phyloP scores from a whole-genome alignment of 2,888 invertebrate genomes.

The Cremastobaeus sp. region DNA sequence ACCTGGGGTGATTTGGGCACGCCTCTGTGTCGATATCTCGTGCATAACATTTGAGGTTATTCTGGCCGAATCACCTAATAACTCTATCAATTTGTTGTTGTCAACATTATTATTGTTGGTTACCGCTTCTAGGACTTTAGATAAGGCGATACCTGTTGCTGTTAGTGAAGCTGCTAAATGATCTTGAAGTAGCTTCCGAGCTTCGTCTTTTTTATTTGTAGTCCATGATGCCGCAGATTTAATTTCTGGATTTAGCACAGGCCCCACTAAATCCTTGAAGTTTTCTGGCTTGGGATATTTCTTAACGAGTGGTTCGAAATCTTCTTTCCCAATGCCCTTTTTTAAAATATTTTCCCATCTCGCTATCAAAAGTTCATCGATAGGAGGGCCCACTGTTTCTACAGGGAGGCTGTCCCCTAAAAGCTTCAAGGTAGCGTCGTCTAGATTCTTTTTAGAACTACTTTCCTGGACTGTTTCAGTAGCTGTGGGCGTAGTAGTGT shows the following conservation, averaged over 20 bases:
- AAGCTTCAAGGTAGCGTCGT: conserved; percentile 1
- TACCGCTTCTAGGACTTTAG: neutral
- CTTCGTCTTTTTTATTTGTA: neutral
- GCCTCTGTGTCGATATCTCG: neutral
- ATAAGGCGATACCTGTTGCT: neutral
- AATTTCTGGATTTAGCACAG: neutral
- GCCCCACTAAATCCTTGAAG: neutral
- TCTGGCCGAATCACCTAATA: neutral
- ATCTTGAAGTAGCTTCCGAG: neutral
- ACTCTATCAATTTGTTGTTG: neutral
- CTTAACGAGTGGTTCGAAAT: neutral
- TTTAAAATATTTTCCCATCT: conserved; percentile 5
- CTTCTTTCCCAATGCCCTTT: neutral
- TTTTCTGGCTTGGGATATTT: conserved; percentile 1
- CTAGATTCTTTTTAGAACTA: neutral
- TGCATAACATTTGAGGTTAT: neutral
- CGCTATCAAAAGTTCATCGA: neutral
- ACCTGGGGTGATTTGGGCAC: neutral
- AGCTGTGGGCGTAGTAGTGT: no score
- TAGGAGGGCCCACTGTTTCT: neutral
- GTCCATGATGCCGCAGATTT: neutral
- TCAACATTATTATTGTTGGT: neutral
- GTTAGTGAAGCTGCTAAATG: neutral
- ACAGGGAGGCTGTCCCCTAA: neutral
- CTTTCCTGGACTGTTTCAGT: no score